Evolutionary conservation across 2,113 vertebrate genomes (phyloP).

Genomic region (Aegotheles bennettii): DNA sequence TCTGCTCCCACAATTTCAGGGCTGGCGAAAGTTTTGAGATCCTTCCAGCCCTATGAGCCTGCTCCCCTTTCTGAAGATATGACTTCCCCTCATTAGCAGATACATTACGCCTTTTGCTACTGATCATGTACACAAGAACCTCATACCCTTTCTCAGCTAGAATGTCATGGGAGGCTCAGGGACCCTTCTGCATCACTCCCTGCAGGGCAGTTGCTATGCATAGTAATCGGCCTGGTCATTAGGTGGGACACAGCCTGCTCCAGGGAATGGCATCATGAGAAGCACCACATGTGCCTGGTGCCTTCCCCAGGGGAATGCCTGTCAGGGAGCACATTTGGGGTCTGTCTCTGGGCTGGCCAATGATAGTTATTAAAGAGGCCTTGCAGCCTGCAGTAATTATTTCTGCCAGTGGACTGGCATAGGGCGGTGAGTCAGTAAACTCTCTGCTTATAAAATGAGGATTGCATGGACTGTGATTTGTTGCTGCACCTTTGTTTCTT

Average conservation of each 20-base stretch:
- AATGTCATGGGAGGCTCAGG: neutral
- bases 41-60: neutral
- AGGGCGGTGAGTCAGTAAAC: neutral
- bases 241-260: neutral
- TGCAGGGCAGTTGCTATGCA: fast-evolving
- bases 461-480: neutral
- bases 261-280: neutral
- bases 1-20: neutral
- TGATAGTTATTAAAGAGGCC: neutral
- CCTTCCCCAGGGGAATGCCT: neutral
- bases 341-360: neutral
- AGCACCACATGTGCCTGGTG: neutral
- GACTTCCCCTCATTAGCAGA: neutral
- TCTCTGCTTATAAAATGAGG: neutral
- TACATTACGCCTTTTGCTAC: neutral
- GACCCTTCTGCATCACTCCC: neutral
- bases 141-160: neutral
- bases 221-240: neutral
- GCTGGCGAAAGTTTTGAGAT: neutral
- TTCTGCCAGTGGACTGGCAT: neutral
- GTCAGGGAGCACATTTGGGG: no score
- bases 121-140: neutral
- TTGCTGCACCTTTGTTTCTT: neutral
- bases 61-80: neutral
- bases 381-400: neutral